A percentile compares a stretch with the other conserved stretches of the same genome.
Conservation (phyloP, 2,113 vertebrate genomes). For the Seriola aureovittata region DNA sequence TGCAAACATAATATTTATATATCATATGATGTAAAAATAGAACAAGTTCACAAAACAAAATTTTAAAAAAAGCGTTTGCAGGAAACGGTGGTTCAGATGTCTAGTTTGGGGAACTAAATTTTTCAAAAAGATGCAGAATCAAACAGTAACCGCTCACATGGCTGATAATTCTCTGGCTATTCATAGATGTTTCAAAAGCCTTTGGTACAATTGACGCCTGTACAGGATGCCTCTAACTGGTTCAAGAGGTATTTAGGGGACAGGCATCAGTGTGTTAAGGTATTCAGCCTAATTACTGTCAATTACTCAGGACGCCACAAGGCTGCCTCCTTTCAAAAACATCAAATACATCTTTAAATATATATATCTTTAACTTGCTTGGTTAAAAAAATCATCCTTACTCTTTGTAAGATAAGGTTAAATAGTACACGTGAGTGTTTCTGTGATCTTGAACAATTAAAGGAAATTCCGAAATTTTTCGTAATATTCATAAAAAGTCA, state of each 20-base stretch:
- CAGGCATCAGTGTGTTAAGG: background rate
- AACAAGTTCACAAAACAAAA: background rate
- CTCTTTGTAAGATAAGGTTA: background rate
- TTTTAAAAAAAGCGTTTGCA: too few species aligned
- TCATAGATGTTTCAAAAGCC: background rate
- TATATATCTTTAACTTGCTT: background rate
- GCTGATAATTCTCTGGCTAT: background rate
- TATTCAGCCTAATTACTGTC: background rate
- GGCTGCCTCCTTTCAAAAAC: too few species aligned
- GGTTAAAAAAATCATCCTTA: background rate
- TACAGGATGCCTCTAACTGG: background rate
- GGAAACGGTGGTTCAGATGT: background rate
- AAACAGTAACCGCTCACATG: background rate
- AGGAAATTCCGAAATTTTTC: background rate
- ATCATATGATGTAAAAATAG: background rate
- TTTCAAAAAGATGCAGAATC: background rate
- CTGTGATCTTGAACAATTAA: background rate
- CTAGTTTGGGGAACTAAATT: background rate
- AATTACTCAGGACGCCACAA: background rate
- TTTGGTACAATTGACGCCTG: background rate
- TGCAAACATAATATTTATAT: background rate
- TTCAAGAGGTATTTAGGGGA: background rate
- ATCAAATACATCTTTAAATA: background rate
- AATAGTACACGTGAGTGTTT: background rate
- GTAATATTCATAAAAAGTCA: background rate